These are phyloP conservation scores for Pituophis catenifer DNA, from an alignment of 2,113 vertebrate genomes.

Conservation along the genomic window DNA sequence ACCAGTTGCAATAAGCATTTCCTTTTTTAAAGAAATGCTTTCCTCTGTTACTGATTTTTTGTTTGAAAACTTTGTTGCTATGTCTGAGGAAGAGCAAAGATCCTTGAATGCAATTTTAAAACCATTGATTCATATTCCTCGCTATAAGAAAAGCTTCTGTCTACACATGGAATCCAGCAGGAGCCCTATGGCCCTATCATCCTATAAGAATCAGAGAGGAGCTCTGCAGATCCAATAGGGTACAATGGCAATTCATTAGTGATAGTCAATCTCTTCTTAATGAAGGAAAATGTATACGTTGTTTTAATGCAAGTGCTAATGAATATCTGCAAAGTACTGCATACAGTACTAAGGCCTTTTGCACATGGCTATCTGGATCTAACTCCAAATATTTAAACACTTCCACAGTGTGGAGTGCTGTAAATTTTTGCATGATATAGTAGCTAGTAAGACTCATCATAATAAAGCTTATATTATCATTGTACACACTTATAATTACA, in stretches of 20 bases:
- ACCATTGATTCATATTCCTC: not conserved
- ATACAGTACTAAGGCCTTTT: not conserved
- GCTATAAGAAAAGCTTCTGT: not conserved
- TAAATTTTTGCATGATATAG: slow-evolving; percentile 56
- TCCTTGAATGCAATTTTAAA: not conserved
- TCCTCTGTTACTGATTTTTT: not conserved
- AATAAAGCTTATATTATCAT: slow-evolving; percentile 50
- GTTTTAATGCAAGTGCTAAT: not conserved
- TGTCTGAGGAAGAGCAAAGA: not conserved
- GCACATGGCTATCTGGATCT: not conserved
- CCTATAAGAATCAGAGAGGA: not conserved
- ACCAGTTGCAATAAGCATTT: not conserved
- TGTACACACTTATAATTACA: slow-evolving; percentile 59
- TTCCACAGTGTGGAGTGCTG: slow-evolving; percentile 69
- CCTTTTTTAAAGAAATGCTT: not conserved
- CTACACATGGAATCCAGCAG: not conserved
- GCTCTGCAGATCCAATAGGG: not conserved
- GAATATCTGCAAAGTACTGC: not conserved
- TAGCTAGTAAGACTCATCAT: slow-evolving; percentile 47
- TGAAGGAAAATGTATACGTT: not conserved
- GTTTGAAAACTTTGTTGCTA: not conserved
- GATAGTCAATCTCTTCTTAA: not conserved
- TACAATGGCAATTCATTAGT: not conserved
- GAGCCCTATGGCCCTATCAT: not conserved
- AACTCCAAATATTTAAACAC: slow-evolving; percentile 46